Evolutionary conservation across 2,888 invertebrate genomes (phyloP), one percentile per base, ranked within the genome.

Genomic region (Dione vanillae): DNA sequence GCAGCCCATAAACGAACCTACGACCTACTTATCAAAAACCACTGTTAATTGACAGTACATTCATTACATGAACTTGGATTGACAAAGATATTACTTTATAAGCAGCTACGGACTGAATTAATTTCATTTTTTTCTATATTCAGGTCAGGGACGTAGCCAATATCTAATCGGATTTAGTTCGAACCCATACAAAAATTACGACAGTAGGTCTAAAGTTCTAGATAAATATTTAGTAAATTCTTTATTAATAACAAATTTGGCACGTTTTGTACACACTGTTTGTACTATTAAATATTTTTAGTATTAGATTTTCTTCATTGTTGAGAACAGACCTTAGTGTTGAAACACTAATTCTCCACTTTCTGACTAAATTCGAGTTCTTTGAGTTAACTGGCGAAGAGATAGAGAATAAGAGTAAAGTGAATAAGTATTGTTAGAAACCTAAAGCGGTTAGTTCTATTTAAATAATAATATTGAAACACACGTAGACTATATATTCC

Each of bases 121-220:
- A 37, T 37, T 35, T 37, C n/a, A 54, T 37, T 54, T 1, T 9
- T 10, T 14, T 37, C 2, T 16, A 54, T 37, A 54, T 64, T 37
- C 47, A 58, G 56, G 54, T 35, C 54, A 47, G 35, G 54, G 66
- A n/a, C 43, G 35, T 37, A 37, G 1, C 45, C 14, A 54, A 47
- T 47, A 65, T n/a, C 37, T 66, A 66, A 66, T 66, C 56, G 66
- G 56, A 66, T 47, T 47, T 45, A 65, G 14, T 49, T 2, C 51
- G 19, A 66, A 66, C 37, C 59, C 66, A 51, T 65, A 68, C 52
- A 41, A 68, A n/a, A 52, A 54, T 68, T 68, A 14, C 35, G 35
- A 37, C 19, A 1, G 8, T 43, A 43, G 14, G 43, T 27, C 14
- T 35, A 16, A 37, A 16, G 49, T 49, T 19, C 37, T 27, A 27